A percentile compares a stretch with the other conserved stretches of the same genome.
These are phyloP conservation scores for Bucorvus abyssinicus DNA, from an alignment of 2,797 vertebrate genomes.

Conservation along the genomic window DNA sequence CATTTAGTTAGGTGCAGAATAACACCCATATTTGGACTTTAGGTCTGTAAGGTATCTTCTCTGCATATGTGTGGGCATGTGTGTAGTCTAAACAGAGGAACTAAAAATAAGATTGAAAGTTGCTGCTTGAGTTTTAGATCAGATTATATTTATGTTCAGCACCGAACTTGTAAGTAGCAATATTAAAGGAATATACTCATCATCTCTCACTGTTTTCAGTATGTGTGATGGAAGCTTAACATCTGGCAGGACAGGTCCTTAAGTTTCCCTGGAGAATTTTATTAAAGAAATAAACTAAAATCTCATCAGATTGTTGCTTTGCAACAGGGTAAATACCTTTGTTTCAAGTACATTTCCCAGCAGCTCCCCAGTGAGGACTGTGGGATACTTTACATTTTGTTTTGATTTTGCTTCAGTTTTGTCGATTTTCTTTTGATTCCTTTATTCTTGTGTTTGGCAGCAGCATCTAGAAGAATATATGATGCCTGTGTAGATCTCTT, in stretches of 20 bases:
- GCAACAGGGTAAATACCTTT: neutral
- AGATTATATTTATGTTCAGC: neutral
- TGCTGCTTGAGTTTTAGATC: neutral
- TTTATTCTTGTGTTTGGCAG: neutral
- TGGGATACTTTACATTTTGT: neutral
- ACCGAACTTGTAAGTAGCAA: neutral
- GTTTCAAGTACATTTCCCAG: neutral
- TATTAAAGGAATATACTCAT: neutral
- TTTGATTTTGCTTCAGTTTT: neutral
- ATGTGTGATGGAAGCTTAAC: neutral
- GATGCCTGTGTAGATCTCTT: neutral
- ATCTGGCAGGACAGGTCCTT: neutral
- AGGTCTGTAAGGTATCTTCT: neutral
- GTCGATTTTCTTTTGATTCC: neutral
- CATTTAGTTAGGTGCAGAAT: neutral
- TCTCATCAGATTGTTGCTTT: neutral
- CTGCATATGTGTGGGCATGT: neutral
- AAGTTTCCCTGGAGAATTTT: neutral
- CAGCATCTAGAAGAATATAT: neutral
- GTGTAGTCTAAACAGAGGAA: neutral
- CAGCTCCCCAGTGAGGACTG: neutral
- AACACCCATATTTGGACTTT: neutral
- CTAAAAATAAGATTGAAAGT: neutral
- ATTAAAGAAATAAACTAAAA: fast-evolving
- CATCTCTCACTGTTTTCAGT: neutral